Evolutionary conservation across 2,888 invertebrate species (phyloP).

Genomic region (Monochamus alternatus): DNA sequence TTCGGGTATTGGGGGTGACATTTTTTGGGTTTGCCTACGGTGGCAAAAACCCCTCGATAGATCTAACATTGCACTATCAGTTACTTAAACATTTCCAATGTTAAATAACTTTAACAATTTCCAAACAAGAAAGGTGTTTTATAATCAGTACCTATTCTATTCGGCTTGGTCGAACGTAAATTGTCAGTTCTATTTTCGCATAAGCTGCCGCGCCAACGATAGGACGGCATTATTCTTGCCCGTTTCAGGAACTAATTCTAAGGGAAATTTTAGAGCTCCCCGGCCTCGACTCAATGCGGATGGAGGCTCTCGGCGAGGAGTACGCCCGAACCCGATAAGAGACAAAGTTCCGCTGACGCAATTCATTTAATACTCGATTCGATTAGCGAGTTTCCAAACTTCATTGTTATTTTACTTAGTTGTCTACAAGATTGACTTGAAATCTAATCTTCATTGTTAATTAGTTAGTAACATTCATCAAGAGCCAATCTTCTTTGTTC

Average conservation of each 20-base stretch:
- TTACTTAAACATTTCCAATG: no score
- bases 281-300: constrained; percentile 3
- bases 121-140: no score
- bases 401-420: constrained; percentile 37
- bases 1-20: no score
- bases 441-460: constrained; percentile 38
- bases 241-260: constrained; percentile 9
- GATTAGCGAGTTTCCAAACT: constrained; percentile 41
- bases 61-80: no score
- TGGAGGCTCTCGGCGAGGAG: constrained; percentile 11
- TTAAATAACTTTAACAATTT: no score
- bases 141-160: background rate
- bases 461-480: constrained; percentile 34
- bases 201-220: background rate
- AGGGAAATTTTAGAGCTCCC: constrained; percentile 25
- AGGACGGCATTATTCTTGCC: constrained; percentile 16
- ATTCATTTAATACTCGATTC: constrained; percentile 40
- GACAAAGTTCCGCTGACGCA: constrained; percentile 33
- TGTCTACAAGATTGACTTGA: constrained; percentile 29
- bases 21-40: no score
- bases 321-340: constrained; percentile 26
- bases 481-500: constrained; percentile 10
- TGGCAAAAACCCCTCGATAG: no score
- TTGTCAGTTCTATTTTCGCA: background rate
- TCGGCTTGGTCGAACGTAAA: background rate